Conservation (phyloP, 2,797 vertebrate genomes). For the Emys orbicularis region DNA sequence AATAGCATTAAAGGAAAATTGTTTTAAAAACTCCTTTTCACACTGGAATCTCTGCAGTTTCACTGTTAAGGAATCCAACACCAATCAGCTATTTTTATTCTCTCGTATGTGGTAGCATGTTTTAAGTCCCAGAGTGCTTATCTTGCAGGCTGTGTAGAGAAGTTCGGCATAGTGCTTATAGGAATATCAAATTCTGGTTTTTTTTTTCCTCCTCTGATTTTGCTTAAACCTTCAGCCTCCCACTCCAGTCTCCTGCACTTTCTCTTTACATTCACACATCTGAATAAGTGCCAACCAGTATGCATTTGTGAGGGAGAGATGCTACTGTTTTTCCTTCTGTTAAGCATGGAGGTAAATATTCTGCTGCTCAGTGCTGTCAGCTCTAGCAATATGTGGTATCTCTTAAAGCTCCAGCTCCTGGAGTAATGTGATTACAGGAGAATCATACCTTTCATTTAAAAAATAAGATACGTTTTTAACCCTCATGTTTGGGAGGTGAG, state of each 20-base stretch:
- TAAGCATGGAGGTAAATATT: not conserved
- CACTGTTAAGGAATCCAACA: not conserved
- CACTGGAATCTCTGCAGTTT: fast-evolving
- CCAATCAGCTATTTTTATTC: not conserved
- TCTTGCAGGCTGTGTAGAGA: not conserved
- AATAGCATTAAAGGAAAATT: not conserved
- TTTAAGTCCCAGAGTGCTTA: not conserved
- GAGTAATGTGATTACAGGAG: not conserved
- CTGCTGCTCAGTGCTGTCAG: not conserved
- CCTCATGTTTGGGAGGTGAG: not conserved
- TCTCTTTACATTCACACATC: not conserved
- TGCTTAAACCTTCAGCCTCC: not conserved
- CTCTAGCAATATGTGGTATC: not conserved
- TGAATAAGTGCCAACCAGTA: not conserved
- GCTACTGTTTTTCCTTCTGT: constrained; percentile 6
- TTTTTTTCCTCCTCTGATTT: not conserved
- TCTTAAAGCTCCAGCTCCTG: not conserved
- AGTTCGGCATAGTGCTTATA: fast-evolving
- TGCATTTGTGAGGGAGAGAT: not conserved
- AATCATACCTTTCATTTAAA: constrained; percentile 7
- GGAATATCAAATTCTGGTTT: not conserved
- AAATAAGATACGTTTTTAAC: not conserved
- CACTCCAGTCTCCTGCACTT: not conserved
- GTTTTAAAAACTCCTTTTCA: not conserved
- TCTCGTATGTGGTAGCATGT: fast-evolving